A percentile compares a stretch with the other conserved stretches of the same genome.
Conservation (phyloP, 2,797 vertebrate genomes). For the Margarornis squamiger region DNA sequence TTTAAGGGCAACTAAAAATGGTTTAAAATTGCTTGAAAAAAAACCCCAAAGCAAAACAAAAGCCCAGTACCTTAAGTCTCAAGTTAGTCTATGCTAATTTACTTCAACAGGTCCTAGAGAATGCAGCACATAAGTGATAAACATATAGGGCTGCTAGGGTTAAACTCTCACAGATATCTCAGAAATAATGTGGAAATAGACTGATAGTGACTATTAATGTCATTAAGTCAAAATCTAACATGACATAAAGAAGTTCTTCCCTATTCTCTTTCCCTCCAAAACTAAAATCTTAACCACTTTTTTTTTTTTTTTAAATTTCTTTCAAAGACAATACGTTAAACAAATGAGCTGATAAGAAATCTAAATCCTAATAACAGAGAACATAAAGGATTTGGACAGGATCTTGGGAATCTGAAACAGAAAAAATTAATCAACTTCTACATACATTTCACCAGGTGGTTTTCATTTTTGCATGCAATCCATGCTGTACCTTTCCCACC, state of each 20-base stretch:
- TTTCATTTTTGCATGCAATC: background rate
- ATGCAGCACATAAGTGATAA: background rate
- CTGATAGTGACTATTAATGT: background rate
- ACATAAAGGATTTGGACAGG: background rate
- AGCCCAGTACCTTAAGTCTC: background rate
- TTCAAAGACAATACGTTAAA: background rate
- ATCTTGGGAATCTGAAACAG: background rate
- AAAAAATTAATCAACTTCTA: background rate
- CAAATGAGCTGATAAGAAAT: background rate
- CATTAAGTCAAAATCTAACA: background rate
- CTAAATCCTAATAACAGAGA: background rate
- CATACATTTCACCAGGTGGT: background rate
- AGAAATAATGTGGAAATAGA: slow-evolving; percentile 27
- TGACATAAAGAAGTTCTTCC: background rate
- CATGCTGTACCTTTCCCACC: background rate
- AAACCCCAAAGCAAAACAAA: background rate
- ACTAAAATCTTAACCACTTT: background rate
- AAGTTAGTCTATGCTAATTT: background rate
- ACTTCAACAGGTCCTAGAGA: background rate
- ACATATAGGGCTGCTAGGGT: background rate
- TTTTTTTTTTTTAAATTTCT: background rate
- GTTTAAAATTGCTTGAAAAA: background rate
- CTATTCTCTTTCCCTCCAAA: background rate
- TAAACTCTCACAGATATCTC: slow-evolving; percentile 7
- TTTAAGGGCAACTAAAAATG: background rate